phyloP scores from a whole-genome alignment of 2,113 vertebrate species.

The Myotis davidii region DNA sequence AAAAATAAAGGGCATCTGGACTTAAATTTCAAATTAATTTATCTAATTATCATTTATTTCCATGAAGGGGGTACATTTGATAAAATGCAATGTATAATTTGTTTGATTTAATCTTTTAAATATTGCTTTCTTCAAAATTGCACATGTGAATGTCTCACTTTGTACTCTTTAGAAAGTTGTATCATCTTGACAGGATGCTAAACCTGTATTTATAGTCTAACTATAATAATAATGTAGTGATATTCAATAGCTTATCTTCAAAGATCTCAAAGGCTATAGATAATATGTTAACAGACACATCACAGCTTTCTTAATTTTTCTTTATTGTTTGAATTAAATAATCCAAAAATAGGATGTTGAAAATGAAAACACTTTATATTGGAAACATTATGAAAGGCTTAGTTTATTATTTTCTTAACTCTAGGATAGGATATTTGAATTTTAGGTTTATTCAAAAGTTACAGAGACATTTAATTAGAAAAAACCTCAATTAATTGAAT shows the following conservation, averaged over 20 bases:
- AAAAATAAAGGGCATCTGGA: background rate
- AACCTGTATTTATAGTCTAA: slow-evolving; percentile 76
- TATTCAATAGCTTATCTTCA: slow-evolving; percentile 66
- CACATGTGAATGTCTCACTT: slow-evolving; percentile 51
- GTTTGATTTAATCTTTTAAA: slow-evolving; percentile 53
- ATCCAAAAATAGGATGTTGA: background rate
- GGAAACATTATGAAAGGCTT: background rate
- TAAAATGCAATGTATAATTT: slow-evolving; percentile 50
- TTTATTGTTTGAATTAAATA: slow-evolving; percentile 70
- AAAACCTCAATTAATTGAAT: background rate
- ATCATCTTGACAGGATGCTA: slow-evolving; percentile 69
- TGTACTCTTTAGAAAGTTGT: slow-evolving; percentile 62
- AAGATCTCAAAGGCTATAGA: slow-evolving; percentile 66
- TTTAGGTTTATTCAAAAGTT: slow-evolving; percentile 1
- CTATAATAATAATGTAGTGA: slow-evolving; percentile 75
- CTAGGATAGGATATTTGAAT: slow-evolving; percentile 2
- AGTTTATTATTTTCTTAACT: background rate
- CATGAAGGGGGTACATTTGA: background rate
- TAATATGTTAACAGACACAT: slow-evolving; percentile 70
- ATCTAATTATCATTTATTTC: slow-evolving; percentile 47
- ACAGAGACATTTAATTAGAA: background rate
- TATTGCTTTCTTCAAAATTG: slow-evolving; percentile 60
- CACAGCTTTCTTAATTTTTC: slow-evolving; percentile 53
- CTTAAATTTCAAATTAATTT: background rate
- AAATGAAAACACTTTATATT: slow-evolving; percentile 58